These are phyloP conservation scores for Yasuhikotakia modesta DNA, from an alignment of 2,797 vertebrate genomes.

Conservation along the genomic window DNA sequence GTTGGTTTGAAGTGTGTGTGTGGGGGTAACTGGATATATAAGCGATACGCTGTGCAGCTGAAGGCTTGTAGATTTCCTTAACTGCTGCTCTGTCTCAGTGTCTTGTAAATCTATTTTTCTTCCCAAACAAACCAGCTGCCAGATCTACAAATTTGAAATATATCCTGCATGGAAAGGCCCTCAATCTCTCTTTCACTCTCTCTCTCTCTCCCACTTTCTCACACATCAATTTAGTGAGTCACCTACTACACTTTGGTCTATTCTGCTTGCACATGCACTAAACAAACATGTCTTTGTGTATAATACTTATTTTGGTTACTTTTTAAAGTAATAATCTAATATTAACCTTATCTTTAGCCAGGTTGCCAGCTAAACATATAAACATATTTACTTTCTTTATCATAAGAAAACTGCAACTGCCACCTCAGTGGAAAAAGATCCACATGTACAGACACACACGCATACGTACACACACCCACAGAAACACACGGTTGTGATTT, in stretches of 20 bases:
- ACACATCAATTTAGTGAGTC: constrained; percentile 10
- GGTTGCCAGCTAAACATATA: neutral
- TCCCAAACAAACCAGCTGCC: constrained; percentile 27
- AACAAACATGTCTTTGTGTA: too few species aligned
- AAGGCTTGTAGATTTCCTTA: constrained; percentile 61
- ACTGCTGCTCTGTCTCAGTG: constrained; percentile 48
- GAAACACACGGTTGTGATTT: constrained; percentile 40
- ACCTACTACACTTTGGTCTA: constrained; percentile 26
- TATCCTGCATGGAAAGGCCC: neutral
- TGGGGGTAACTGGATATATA: constrained; percentile 69
- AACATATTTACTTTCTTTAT: too few species aligned
- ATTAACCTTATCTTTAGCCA: too few species aligned
- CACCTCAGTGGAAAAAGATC: constrained; percentile 10
- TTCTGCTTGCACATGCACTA: neutral
- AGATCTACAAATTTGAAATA: constrained; percentile 35
- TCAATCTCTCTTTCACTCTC: too few species aligned
- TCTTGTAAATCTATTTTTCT: constrained; percentile 46
- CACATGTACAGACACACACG: neutral
- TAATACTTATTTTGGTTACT: too few species aligned
- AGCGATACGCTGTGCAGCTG: constrained; percentile 57
- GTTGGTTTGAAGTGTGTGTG: constrained; percentile 59
- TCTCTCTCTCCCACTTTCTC: constrained; percentile 8
- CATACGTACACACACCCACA: constrained; percentile 10
- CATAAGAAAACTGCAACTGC: neutral
- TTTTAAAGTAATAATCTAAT: too few species aligned